phyloP scores from a whole-genome alignment of 1,140 invertebrate species.

The Platyscapa corneri region DNA sequence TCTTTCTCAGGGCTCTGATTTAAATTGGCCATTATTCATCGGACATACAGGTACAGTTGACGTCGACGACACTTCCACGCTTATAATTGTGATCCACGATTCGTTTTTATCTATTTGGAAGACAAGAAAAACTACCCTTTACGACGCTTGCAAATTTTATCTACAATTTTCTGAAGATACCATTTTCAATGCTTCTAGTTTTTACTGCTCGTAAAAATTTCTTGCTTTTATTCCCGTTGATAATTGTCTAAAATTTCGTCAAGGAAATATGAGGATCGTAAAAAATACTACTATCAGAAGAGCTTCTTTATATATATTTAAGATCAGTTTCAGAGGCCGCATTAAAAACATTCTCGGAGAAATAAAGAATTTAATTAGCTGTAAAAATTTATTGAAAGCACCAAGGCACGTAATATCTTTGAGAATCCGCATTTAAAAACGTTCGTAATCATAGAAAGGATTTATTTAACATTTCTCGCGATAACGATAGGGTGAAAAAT shows the following conservation, averaged over 20 bases:
- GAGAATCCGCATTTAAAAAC: too few species aligned
- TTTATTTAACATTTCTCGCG: not conserved
- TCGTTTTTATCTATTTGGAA: not conserved
- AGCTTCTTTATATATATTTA: slow-evolving; percentile 5
- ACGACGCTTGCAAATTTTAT: slow-evolving; percentile 2
- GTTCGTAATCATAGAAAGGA: not conserved
- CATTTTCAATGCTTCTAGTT: not conserved
- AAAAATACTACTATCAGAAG: not conserved
- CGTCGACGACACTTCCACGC: not conserved
- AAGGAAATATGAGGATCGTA: not conserved
- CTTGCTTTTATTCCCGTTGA: not conserved
- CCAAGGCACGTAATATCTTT: not conserved
- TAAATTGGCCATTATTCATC: not conserved
- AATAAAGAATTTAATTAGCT: not conserved
- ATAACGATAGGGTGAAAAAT: not conserved
- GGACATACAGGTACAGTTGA: not conserved
- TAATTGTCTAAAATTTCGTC: slow-evolving; percentile 12
- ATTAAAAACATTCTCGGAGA: not conserved
- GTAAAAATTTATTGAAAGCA: not conserved
- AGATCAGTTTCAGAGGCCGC: not conserved
- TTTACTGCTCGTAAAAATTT: not conserved
- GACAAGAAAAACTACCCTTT: not conserved
- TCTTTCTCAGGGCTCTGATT: not conserved
- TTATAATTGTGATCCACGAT: not conserved
- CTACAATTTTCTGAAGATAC: not conserved